Percentiles rank a stretch among this genome's conserved stretches.
Conservation (phyloP, 2,113 vertebrate genomes). For the Porphyrio hochstetteri region DNA sequence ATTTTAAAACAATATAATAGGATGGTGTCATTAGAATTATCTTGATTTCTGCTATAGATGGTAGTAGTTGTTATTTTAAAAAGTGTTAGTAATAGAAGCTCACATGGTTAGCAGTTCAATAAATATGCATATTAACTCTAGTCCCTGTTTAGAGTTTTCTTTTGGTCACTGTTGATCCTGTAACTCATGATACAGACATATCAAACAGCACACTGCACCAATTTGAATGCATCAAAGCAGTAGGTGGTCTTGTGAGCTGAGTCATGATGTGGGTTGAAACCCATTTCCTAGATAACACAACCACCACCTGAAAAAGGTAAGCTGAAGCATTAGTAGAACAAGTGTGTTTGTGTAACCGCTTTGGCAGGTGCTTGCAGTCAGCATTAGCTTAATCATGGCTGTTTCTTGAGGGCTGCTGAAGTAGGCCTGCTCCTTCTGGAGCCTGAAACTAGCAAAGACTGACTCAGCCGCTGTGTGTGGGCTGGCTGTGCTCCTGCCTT, state of each 20-base stretch:
- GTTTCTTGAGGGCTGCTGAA: neutral
- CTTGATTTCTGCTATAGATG: neutral
- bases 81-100: accelerated
- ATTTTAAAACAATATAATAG: neutral
- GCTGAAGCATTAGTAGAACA: neutral
- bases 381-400: neutral
- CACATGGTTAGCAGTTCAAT: neutral
- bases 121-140: neutral
- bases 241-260: neutral
- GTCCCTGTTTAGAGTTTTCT: neutral
- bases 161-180: neutral
- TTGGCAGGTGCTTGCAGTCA: neutral
- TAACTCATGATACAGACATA: too few relatives aligned
- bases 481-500: neutral
- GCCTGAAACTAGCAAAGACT: neutral
- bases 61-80: neutral
- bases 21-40: neutral
- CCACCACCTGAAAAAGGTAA: neutral
- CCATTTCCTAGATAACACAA: neutral
- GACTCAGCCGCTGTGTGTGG: accelerated
- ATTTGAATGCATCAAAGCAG: neutral
- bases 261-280: neutral
- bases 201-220: neutral
- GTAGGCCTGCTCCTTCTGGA: neutral
- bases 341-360: neutral